Base-by-base conservation (phyloP, 2,888 invertebrate genomes). In the Apamea epomidion region DNA sequence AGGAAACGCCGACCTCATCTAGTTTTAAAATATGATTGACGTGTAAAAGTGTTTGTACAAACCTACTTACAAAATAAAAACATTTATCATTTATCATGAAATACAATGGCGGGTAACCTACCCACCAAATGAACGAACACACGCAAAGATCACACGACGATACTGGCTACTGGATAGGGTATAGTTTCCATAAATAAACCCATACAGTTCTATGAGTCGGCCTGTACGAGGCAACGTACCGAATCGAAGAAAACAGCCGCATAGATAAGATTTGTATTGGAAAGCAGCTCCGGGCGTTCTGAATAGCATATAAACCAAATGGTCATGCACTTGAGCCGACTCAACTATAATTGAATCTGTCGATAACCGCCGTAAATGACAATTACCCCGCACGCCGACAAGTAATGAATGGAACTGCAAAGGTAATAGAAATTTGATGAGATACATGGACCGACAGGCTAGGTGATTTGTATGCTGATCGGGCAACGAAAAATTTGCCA, bases 291-390 rank as follows among this genome's bases (percentile, higher is more conserved):
- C 73, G 71, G 86, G 87, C 86, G 81, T 88, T 88, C 87, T 85
- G 76, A 87, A 83, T 81, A 86, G 82, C 85, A 82, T 77, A 90
- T 90, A 91, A 91, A 92, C 92, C 91, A 93, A 92, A 92, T 91
- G 91, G 91, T 90, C 89, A 85, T 91, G 89, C 92, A 90, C 91
- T 92, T 90, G 92, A 92, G 86, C 85, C 54, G 80, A 87, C 84
- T 81, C 75, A 45, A 89, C 78, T 83, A 77, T 91, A 92, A 92
- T 93, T 92, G 91, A 92, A 90, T 91, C 87, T 80, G 88, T 90
- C 89, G 90, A 91, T 91, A 90, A 86, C 77, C 81, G 78, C 83
- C 86, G 87, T 90, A 90, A 90, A 91, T 91, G 91, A 88, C 87
- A 85, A 83, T 83, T 81, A 86, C 84, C 80, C 78, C 84, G 72